Evolutionary conservation across 2,113 vertebrate genomes (phyloP), one percentile per base, ranked within the genome.

Genomic region (Hippocampus zosterae): DNA sequence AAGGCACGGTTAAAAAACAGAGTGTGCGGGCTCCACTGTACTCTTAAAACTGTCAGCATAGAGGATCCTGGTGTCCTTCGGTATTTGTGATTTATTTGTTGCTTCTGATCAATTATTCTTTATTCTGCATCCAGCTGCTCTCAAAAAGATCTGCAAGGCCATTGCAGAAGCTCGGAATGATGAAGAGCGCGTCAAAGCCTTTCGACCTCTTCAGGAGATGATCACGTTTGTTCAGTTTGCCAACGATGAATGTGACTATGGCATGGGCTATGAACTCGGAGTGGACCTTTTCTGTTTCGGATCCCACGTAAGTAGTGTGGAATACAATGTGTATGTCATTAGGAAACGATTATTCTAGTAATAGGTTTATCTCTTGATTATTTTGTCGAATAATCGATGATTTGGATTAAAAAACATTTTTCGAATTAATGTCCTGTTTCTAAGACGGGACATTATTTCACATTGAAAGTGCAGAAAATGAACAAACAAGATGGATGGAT

Each of bases 221-320:
- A 92, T 97, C 66, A 98, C 97, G 0, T 97, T 93, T 56, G 94
- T 99, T 80, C 97, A 99, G 86, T 99, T 99, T 84, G 97, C 97
- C 37, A 99, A 99, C 10, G 97, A 99, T n/a, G 97, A 99, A 71
- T 98, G 96, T 64, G 97, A 99, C 71, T 98, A 98, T 0, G 97
- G 97, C 69, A 99, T 99, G 97, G 97, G 96, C 0, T 96, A 95
- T 0, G 97, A 99, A 64, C 85, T 99, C 55, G 97, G 97, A 21
- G 90, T 95, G 59, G 96, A 99, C 83, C 94, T 99, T 29, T 99
- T 99, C 80, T 98, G 95, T 85, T 94, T 93, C 0, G 97, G 97
- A 44, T 99, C 97, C 4, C 95, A 95, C 5, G 97, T 99, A 82
- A 96, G 95, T 94, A 63, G 5, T 46, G 59, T 19, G 59, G 1